Evolutionary conservation across 2,888 invertebrate species (phyloP).

Genomic region (Mythimna vitellina): DNA sequence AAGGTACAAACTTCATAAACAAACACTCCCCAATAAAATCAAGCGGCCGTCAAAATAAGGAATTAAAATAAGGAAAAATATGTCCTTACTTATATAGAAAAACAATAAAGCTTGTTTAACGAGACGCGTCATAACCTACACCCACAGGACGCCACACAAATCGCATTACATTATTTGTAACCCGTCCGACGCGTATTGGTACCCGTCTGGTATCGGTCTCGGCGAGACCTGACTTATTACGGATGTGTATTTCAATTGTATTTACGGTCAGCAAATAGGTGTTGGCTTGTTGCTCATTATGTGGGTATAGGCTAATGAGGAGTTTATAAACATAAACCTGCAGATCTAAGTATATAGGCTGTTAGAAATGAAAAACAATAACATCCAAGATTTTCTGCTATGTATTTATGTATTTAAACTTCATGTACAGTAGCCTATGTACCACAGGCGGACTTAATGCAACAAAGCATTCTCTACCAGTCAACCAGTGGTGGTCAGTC

Average conservation of each 20-base stretch:
- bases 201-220: constrained; percentile 60
- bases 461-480: too few species aligned
- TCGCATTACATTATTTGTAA: constrained; percentile 81
- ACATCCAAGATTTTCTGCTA: background rate
- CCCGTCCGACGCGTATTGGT: constrained; percentile 72
- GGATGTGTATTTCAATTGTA: constrained; percentile 65
- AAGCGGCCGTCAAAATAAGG: constrained; percentile 24
- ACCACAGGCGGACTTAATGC: too few species aligned
- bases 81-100: constrained; percentile 68
- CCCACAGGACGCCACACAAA: constrained; percentile 80
- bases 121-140: constrained; percentile 83
- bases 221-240: constrained; percentile 62
- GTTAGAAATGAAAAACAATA: constrained; percentile 8
- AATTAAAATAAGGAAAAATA: constrained; percentile 60
- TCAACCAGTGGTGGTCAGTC: too few species aligned
- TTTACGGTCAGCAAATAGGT: constrained; percentile 55
- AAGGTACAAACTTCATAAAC: constrained; percentile 28
- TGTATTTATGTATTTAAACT: too few species aligned
- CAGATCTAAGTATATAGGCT: background rate
- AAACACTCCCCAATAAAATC: constrained; percentile 49
- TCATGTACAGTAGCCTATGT: too few species aligned
- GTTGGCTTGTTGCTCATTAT: constrained; percentile 52
- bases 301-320: constrained; percentile 33
- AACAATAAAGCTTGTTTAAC: constrained; percentile 85
- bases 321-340: constrained; percentile 3